Base-by-base conservation (phyloP, 2,888 invertebrate genomes). In the Yponomeuta plumbellus region DNA sequence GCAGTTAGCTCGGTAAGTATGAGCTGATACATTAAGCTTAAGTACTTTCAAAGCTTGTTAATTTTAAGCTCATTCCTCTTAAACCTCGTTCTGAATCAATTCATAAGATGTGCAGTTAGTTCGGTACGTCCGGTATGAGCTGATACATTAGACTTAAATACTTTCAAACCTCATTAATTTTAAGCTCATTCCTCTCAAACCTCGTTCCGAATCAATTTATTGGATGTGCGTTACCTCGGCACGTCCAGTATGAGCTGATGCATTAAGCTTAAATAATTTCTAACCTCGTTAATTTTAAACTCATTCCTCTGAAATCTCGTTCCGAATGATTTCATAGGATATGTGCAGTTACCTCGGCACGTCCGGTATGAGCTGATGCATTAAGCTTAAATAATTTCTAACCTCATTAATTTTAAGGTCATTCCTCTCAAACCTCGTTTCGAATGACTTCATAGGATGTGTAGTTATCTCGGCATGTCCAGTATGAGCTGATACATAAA, bases 401-500 rank as follows among this genome's bases (percentile, higher is more conserved):
- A 34, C 34, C 34, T 34, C 34, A 10, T 34, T 8, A 6, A 5
- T 34, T 34, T 34, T 34, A 34, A 34, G 34, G 1, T 34, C 8
- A 93, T 75, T 96, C 95, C 2, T 94, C 93, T 0, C 97, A 5
- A 34, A 34, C 34, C 34, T 87, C 86, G 57, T 77, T 83, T 58
- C 83, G 88, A 74, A 81, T 5, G 4, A 26, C 2, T 26, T 1
- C 26, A 26, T 4, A 26, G 26, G 2, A 95, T 97, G 97, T 0
- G 96, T 96, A 65, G 93, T 92, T 0, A 95, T 93, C 75, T 96
- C 95, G 97, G 97, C 0, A 96, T 93, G 73, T 96, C 97, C 0
- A 97, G 97, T 69, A 97, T 97, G 68, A 95, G 93, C 72, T 97
- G 96, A 73, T 97, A 96, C 96, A 98, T 96, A 40, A 97, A 92